Evolutionary conservation across 92 coral and sea anemone genomes (phyloP).

Genomic region (Epizoanthus illoricatus): DNA sequence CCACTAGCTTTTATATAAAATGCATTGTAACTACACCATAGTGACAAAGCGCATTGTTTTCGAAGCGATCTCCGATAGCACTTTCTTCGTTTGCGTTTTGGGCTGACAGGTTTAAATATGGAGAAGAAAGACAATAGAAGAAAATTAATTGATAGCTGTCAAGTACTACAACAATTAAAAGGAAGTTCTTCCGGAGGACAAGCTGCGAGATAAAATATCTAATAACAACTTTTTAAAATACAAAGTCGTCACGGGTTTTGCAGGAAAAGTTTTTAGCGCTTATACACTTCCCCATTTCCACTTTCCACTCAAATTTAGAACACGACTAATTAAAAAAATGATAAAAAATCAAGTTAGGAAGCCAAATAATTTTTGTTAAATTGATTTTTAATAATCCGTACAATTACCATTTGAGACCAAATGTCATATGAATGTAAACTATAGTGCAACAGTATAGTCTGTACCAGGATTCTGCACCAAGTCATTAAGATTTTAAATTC

Average conservation of each 20-base stretch:
- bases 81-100: not conserved
- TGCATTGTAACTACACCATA: slow-evolving; percentile 37
- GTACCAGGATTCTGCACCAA: not conserved
- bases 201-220: too few species aligned
- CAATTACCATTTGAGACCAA: not conserved
- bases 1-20: slow-evolving; percentile 7
- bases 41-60: slow-evolving; percentile 9
- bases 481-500: not conserved
- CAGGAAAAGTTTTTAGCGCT: not conserved
- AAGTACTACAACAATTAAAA: slow-evolving; percentile 13
- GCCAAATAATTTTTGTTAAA: not conserved
- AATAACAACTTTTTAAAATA: too few species aligned
- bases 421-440: slow-evolving; percentile 13
- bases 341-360: too few species aligned
- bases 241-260: too few species aligned
- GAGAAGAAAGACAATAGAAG: not conserved
- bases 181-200: slow-evolving; percentile 13
- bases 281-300: too few species aligned
- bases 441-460: not conserved
- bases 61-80: not conserved
- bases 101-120: not conserved
- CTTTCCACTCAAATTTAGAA: too few species aligned
- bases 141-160: slow-evolving; percentile 37
- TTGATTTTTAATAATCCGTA: not conserved
- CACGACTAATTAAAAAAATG: too few species aligned